Conservation (phyloP, 2,113 vertebrate genomes). For the Cavia aperea region DNA sequence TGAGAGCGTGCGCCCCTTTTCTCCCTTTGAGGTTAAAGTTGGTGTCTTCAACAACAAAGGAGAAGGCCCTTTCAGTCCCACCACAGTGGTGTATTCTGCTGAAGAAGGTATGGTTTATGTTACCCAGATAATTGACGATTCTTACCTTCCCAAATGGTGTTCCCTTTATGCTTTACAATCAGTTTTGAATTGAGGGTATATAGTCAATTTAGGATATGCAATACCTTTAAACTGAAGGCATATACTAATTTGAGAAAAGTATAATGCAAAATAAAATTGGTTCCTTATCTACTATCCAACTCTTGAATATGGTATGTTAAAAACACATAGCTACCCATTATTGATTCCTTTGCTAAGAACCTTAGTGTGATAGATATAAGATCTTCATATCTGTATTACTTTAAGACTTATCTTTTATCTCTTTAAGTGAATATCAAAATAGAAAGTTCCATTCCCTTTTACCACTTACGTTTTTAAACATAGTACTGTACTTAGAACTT, state of each 20-base stretch:
- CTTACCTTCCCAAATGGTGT: neutral
- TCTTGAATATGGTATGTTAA: neutral
- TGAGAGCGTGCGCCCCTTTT: constrained; percentile 93
- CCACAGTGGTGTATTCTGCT: constrained; percentile 89
- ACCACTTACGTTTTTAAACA: neutral
- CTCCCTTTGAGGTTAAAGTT: constrained; percentile 94
- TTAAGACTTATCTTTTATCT: constrained; percentile 52
- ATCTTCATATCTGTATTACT: constrained; percentile 54
- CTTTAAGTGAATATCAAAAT: neutral
- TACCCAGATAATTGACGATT: neutral
- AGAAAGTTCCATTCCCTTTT: neutral
- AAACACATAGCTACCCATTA: neutral
- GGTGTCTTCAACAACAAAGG: constrained; percentile 97
- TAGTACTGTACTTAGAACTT: neutral
- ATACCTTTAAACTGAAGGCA: neutral
- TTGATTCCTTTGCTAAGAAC: constrained; percentile 39
- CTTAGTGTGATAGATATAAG: neutral
- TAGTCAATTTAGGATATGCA: neutral
- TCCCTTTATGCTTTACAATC: neutral
- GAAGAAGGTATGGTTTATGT: constrained; percentile 86
- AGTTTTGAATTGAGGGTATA: neutral
- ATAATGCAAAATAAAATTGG: neutral
- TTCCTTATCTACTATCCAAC: accelerated
- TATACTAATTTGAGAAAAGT: neutral
- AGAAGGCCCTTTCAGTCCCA: constrained; percentile 90